Evolutionary conservation across 2,113 vertebrate species (phyloP), one percentile per base, ranked within the genome.

Genomic region (Cromileptes altivelis): DNA sequence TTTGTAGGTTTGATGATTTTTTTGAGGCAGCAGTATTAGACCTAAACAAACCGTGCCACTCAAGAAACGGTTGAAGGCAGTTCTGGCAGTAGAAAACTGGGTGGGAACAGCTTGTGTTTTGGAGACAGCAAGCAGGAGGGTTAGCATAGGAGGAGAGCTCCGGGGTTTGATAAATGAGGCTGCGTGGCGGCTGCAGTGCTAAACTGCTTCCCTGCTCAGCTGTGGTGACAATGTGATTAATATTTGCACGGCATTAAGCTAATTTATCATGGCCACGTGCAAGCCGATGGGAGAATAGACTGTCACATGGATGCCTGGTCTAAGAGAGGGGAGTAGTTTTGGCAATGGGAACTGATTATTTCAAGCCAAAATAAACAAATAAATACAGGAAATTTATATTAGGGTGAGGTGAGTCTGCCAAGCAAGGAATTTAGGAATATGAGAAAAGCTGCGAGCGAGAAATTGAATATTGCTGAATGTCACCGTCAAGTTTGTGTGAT

Each of bases 161-260:
- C 23, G 10, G 93, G 85, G 85, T 92, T 93, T 95, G 94, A 94
- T 94, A 91, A 95, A 95, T 94, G 91, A 94, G 93, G 77, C 92
- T 85, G 85, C 50, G 75, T 56, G 87, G 88, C 49, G 78, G 88
- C 85, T 89, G 91, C 90, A 78, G 88, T 76, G 83, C 91, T 90
- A 93, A 94, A 94, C 91, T 89, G 90, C 93, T 93, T 94, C 88
- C 86, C 90, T 79, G 86, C 93, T 95, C 93, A 92, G 95, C 92
- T 85, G 84, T 83, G 86, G 89, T 95, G 93, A 95, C 95, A 95
- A 90, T 90, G 89, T 95, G 95, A 95, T 95, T 94, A 95, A 95
- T 95, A 95, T 95, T 95, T 92, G 85, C 90, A 79, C 76, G 67
- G 91, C 91, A 94, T 94, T 92, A 80, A 92, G 91, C 91, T 94